Evolutionary conservation across 2,797 vertebrate genomes (phyloP).

Genomic region (Halcyon badia): DNA sequence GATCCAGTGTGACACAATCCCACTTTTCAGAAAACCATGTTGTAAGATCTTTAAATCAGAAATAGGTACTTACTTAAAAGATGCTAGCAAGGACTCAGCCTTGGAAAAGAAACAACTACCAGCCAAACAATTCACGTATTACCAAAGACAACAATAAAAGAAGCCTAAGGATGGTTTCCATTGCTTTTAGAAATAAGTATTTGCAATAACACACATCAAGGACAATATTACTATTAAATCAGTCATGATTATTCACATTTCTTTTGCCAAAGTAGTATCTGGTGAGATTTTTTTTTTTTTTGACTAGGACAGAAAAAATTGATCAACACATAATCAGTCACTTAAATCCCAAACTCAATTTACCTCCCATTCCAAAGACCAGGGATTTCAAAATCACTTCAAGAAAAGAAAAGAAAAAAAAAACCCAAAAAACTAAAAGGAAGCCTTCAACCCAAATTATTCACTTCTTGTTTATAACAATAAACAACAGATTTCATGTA

Average conservation of each 20-base stretch:
- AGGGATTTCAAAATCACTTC: conserved; percentile 30
- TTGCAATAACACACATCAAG: background rate
- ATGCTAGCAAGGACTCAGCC: background rate
- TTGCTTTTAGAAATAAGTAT: background rate
- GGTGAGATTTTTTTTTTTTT: background rate
- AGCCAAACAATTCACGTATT: background rate
- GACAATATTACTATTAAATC: background rate
- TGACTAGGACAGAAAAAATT: background rate
- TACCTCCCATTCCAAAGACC: background rate
- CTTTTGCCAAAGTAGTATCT: background rate
- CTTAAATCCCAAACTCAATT: background rate
- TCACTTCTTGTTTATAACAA: background rate
- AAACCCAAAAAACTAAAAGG: background rate
- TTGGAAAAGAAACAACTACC: background rate
- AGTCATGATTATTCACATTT: background rate
- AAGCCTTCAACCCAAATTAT: background rate
- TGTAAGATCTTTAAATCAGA: background rate
- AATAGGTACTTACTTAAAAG: background rate
- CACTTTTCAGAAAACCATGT: background rate
- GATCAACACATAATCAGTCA: background rate
- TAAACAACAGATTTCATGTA: conserved; percentile 19
- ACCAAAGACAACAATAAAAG: background rate
- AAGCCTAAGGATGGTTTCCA: background rate
- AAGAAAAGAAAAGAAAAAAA: background rate
- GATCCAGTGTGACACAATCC: background rate